Evolutionary conservation across 1,140 invertebrate species (phyloP), one percentile per base, ranked within the genome.

Genomic region (Galleria mellonella): DNA sequence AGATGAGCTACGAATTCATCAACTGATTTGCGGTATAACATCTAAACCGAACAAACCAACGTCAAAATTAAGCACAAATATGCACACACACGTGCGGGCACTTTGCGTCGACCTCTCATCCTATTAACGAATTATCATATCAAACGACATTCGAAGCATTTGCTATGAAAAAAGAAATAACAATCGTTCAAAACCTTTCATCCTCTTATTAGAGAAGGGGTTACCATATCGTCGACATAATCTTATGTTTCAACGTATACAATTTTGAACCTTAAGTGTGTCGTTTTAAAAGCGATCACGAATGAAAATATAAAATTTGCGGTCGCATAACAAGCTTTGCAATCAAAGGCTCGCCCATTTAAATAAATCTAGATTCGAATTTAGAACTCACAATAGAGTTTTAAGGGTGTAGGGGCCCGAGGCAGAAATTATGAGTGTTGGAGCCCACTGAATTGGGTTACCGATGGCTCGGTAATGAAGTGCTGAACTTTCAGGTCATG

Each of bases 91-190:
- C 72, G 72, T 48, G 48, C 58, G 45, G 64, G 58, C 50, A 62
- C 63, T 60, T 47, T 8, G 37, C 9, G n/a, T 1, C 43, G 33
- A 9, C 4, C 71, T 63, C 66, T 59, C 62, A 72, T 77, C 64
- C 71, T 72, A 75, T 77, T 78, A 77, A 44, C 42, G 51, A 83
- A 83, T 83, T 83, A 83, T 79, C 78, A 83, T 83, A 83, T 74
- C 78, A 83, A 83, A 83, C 74, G 70, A 51, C 44, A 56, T 61
- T 59, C 63, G 61, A 72, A 55, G 59, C 69, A 64, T 70, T 55
- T 60, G 51, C 51, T 52, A 63, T 66, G 58, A 68, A 74, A 61
- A 67, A 60, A 60, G 61, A 43, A 43, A 43, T 40, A 75, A 72
- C 72, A 69, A 75, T 68, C 62, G 63, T 64, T 70, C 62, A 66